Base-by-base conservation (phyloP, 2,888 invertebrate species). In the Anthophora plumipes region DNA sequence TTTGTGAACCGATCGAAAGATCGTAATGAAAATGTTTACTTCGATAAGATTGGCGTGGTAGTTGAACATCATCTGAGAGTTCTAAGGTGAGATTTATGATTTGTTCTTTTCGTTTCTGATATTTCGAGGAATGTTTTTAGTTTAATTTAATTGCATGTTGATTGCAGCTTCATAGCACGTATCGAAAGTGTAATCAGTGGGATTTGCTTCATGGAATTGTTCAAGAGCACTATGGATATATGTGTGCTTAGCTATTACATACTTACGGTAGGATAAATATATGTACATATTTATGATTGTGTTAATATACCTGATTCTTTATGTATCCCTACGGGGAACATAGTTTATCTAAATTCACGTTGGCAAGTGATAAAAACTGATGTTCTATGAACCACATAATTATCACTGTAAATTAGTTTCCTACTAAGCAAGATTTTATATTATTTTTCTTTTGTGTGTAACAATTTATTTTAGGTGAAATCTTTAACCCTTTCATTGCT, bases 191-290 rank as follows among this genome's bases (percentile, higher is more conserved):
- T 90, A 46, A 77, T 91, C 48, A 89, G 86, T 61, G 84, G 84
- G 64, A 87, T 92, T 63, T 91, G 90, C 63, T 85, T 92, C 22
- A 84, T 91, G 20, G 92, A 92, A 85, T 82, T 91, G 48, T 43
- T 91, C 9, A 91, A 91, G 11, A 90, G 91, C 59, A 90, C 90
- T 0, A 67, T 91, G 77, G 89, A 69, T 14, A 74, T 80, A 46
- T 84, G 82, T 66, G 39, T 81, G 54, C 69, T 84, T 20, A 72
- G 77, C 17, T 84, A 84, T 73, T 84, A 75, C 48, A 70, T 59
- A 11, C 59, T 84, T n/a, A 78, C 66, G 75, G 84, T 84, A 84
- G 20, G 84, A 3, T 48, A 66, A 50, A 9, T 12, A 48, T 52
- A 39, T 12, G 31, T 31, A 31, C 4, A 31, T n/a, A n/a, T n/a